These are phyloP conservation scores for Ascidia mentula DNA, from an alignment of 23 tunicate genomes.

Conservation along the genomic window DNA sequence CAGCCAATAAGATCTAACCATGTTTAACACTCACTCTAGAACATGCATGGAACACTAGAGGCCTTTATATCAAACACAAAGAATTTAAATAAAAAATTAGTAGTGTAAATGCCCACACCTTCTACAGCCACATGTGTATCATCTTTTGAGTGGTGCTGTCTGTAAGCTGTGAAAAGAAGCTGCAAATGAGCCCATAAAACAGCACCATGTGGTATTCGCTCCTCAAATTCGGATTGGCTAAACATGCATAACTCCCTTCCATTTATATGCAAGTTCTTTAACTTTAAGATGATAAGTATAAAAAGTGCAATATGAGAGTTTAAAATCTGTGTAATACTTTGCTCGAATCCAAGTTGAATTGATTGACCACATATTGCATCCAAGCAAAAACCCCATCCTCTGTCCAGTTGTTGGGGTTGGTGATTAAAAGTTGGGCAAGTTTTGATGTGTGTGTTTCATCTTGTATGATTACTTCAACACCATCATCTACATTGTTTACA, in stretches of 20 bases:
- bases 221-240: slow-evolving; percentile 77
- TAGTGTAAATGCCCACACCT: not conserved
- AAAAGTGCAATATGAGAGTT: not conserved
- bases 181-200: slow-evolving; percentile 86
- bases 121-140: not conserved
- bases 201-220: slow-evolving; percentile 78
- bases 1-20: no score
- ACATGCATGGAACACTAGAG: no score
- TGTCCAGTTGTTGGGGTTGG: slow-evolving; percentile 55
- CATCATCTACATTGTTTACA: slow-evolving; percentile 1
- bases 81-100: no score
- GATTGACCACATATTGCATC: slow-evolving; percentile 78
- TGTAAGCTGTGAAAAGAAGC: slow-evolving; percentile 42
- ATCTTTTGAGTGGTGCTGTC: not conserved
- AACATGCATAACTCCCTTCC: slow-evolving; percentile 80
- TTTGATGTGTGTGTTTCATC: slow-evolving; percentile 23
- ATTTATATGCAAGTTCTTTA: slow-evolving; percentile 83
- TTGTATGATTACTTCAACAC: slow-evolving; percentile 50
- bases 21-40: no score
- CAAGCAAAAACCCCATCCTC: slow-evolving; percentile 87
- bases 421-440: slow-evolving; percentile 35
- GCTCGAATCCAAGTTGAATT: slow-evolving; percentile 59
- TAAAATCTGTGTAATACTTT: slow-evolving; percentile 34
- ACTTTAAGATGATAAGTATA: slow-evolving; percentile 20
- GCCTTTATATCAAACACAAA: no score